These are phyloP conservation scores for Orestias chungarensis DNA, from an alignment of 2,797 vertebrate genomes.

Conservation along the genomic window DNA sequence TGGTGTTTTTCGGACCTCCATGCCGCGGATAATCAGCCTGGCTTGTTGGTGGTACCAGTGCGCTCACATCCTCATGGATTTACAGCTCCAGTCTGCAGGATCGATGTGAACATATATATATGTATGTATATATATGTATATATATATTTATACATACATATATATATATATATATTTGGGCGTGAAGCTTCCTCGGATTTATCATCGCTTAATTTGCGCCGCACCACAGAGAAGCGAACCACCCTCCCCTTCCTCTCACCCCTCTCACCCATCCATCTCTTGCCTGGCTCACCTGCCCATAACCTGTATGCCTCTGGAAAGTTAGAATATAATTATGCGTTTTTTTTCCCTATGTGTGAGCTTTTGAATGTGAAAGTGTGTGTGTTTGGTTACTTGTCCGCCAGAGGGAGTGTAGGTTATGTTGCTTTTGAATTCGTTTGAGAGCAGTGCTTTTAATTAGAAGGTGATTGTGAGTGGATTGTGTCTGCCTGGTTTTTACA, in stretches of 20 bases:
- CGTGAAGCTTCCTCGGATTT: constrained; percentile 78
- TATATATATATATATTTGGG: constrained; percentile 46
- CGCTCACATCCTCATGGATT: constrained; percentile 69
- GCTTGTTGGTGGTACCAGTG: constrained; percentile 56
- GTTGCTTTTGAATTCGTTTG: constrained; percentile 62
- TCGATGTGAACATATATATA: constrained; percentile 52
- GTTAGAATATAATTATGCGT: constrained; percentile 44
- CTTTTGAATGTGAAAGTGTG: background rate
- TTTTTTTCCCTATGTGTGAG: constrained; percentile 9
- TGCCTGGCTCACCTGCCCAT: constrained; percentile 66
- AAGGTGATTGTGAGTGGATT: constrained; percentile 52
- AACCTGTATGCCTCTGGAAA: constrained; percentile 53
- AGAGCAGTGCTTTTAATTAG: constrained; percentile 67
- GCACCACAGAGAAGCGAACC: constrained; percentile 64
- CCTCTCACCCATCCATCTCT: constrained; percentile 9
- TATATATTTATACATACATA: constrained; percentile 36
- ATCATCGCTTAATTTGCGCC: constrained; percentile 68
- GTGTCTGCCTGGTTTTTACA: constrained; percentile 53
- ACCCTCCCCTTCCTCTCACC: background rate
- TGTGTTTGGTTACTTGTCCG: constrained; percentile 53
- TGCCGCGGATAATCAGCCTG: constrained; percentile 58
- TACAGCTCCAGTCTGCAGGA: constrained; percentile 73
- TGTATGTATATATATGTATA: constrained; percentile 54
- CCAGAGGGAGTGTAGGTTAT: constrained; percentile 70
- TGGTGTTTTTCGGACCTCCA: constrained; percentile 41